Base-by-base conservation (phyloP, 2,888 invertebrate species). In the Achlya flavicornis region DNA sequence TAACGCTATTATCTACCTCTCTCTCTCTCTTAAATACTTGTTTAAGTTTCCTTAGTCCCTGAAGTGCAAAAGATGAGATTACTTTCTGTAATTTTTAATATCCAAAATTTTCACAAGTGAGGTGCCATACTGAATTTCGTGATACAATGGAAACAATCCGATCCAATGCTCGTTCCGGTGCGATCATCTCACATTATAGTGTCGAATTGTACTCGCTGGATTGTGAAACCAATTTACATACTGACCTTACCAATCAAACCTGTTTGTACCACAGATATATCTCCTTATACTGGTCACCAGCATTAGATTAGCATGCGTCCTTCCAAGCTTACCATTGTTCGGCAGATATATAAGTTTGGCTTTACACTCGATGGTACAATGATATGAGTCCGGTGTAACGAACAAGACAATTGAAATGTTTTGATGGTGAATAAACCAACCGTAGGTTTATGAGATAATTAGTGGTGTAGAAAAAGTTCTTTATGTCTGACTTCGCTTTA, bases 181-280 rank as follows among this genome's bases (percentile, higher is more conserved):
- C 83, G 83, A 84, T 88, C 89, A 90, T 87, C 88, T 84, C 81
- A 80, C 76, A 86, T 88, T 86, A 87, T 84, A 82, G 83, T 85
- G 85, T 89, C 90, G 88, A 91, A 89, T 89, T 85, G 86, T 85
- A 85, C 81, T 85, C 84, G 79, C 83, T 86, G 81, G 86, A 80
- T 85, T 85, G 86, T 84, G 77, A 84, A 83, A 76, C 74, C 70
- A 63, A 63, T 63, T 62, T 60, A 63, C 63, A 60, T 59, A 63
- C 71, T 76, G 79, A 72, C 63, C 77, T 64, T 66, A 65, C 57
- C 57, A 48, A 46, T 32, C 5, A 61, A 53, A 72, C 64, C 67
- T 48, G 66, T 66, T 69, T 71, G 73, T 67, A 64, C 64, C 65
- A 61, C 41, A 38, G 61, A 67, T 38, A 71, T 86, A 12, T 79